Evolutionary conservation across 2,113 vertebrate species (phyloP).

Genomic region (Rhabdornis inornatus): DNA sequence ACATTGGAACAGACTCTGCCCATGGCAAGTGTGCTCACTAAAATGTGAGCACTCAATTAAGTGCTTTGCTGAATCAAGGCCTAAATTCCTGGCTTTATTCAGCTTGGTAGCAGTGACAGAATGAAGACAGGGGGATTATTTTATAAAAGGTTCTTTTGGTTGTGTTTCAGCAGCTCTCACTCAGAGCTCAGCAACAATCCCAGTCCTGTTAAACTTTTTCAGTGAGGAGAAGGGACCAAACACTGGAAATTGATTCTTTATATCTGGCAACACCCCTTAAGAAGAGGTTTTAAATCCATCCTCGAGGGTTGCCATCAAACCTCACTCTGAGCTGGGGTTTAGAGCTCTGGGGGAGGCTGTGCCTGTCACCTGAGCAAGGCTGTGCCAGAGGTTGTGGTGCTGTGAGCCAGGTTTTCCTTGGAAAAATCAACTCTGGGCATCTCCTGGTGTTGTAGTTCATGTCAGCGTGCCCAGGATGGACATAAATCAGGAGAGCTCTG

Average conservation of each 20-base stretch:
- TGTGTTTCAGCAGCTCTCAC: not conserved
- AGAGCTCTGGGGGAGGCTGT: not conserved
- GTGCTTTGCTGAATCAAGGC: constrained; percentile 18
- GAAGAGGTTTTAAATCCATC: not conserved
- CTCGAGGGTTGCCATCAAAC: not conserved
- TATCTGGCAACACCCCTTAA: not conserved
- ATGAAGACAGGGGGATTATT: not conserved
- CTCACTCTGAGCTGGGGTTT: not conserved
- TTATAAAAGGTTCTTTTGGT: not conserved
- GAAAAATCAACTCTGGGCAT: not conserved
- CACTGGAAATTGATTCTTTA: not conserved
- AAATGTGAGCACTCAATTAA: not conserved
- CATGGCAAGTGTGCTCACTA: not conserved
- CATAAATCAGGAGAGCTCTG: not conserved
- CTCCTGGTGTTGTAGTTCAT: not conserved
- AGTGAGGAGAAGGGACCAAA: not conserved
- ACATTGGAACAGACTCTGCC: not conserved
- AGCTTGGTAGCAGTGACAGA: not conserved
- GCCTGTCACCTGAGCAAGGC: not conserved
- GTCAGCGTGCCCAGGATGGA: not conserved
- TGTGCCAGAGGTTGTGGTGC: not conserved
- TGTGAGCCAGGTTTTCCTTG: not conserved
- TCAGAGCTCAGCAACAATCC: not conserved
- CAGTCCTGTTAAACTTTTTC: not conserved
- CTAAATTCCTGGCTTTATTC: constrained; percentile 8